Percentiles rank a stretch among this genome's conserved stretches.
These are phyloP conservation scores for Phengaris alcon DNA, from an alignment of 2,888 invertebrate genomes.

Conservation along the genomic window DNA sequence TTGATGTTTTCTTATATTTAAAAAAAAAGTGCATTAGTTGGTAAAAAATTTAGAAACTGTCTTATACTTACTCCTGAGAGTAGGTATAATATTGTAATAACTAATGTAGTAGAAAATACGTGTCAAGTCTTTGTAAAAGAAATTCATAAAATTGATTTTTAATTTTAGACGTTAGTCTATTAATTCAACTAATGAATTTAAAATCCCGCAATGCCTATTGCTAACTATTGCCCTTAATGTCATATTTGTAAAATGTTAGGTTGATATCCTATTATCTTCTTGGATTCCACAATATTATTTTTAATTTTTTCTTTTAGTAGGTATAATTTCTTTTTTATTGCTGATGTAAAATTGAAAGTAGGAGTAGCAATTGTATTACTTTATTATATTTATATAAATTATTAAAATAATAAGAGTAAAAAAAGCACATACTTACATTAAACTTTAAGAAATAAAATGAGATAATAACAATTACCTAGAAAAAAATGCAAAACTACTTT, in stretches of 20 bases:
- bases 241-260: neutral
- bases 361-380: no score
- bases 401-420: neutral
- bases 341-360: no score
- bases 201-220: neutral
- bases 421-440: neutral
- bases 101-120: neutral
- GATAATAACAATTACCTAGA: constrained; percentile 6
- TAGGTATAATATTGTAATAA: neutral
- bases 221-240: neutral
- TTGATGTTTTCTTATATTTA: neutral
- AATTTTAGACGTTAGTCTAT: neutral
- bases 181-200: neutral
- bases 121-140: neutral
- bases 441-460: neutral
- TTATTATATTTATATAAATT: no score
- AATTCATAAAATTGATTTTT: neutral
- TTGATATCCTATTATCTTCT: neutral
- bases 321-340: no score
- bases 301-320: no score
- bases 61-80: neutral
- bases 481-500: constrained; percentile 20
- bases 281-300: neutral
- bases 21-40: neutral
- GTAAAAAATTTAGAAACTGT: neutral